Evolutionary conservation across 2,113 vertebrate genomes (phyloP).

Genomic region (Leuciscus idus): DNA sequence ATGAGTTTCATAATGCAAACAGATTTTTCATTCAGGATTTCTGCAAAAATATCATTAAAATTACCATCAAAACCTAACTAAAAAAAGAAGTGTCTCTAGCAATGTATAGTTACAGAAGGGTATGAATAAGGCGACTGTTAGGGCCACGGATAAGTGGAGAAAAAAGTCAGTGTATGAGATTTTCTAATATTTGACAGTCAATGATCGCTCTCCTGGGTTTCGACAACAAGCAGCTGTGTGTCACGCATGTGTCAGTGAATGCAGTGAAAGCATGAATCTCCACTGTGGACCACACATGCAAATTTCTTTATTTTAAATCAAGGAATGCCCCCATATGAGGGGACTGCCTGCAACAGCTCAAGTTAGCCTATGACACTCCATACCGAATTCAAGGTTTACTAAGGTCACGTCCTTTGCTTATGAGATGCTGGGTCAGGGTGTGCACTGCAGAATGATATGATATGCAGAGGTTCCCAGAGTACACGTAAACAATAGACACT

Average conservation of each 20-base stretch:
- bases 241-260: neutral
- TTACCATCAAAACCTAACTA: neutral
- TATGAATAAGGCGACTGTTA: neutral
- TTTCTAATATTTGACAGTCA: neutral
- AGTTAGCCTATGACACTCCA: neutral
- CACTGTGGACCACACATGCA: neutral
- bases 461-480: slow-evolving; percentile 41
- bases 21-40: neutral
- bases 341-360: neutral
- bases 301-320: neutral
- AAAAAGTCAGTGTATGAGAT: neutral
- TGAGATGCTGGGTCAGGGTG: slow-evolving; percentile 30
- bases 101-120: neutral
- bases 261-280: too few species aligned
- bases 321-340: too few species aligned
- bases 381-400: neutral
- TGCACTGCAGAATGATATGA: neutral
- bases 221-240: neutral
- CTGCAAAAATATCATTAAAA: neutral
- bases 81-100: neutral
- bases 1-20: slow-evolving; percentile 3
- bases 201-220: neutral
- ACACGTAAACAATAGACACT: slow-evolving; percentile 35
- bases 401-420: neutral
- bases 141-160: neutral